Evolutionary conservation across 2,888 invertebrate genomes (phyloP).

Genomic region (Mimas tiliae): DNA sequence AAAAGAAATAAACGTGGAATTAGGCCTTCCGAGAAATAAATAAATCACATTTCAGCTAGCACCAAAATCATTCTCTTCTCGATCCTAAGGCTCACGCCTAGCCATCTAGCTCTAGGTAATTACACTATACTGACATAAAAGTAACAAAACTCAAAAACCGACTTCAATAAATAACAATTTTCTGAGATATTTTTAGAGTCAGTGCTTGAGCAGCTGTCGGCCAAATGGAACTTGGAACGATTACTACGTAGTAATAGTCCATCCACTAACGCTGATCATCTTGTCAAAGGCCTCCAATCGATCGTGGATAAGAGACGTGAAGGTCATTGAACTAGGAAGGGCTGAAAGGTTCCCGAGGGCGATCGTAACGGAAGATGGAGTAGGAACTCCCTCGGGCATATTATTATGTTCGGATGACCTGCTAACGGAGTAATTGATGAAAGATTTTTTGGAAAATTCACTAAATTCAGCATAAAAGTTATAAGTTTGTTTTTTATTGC

Average conservation of each 20-base stretch:
- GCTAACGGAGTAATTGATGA: constrained; percentile 3
- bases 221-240: no score
- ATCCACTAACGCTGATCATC: background rate
- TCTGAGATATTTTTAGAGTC: no score
- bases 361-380: background rate
- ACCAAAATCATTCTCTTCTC: no score
- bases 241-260: no score
- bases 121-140: no score
- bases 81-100: no score
- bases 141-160: no score
- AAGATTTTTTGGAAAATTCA: background rate
- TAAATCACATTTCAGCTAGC: no score
- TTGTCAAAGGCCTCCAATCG: background rate
- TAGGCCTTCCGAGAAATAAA: background rate
- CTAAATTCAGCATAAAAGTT: background rate
- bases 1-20: background rate
- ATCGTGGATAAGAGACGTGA: background rate
- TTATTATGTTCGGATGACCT: constrained; percentile 4
- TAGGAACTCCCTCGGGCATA: background rate
- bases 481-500: background rate
- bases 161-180: no score
- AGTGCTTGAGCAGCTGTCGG: no score
- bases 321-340: constrained; percentile 7
- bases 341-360: background rate
- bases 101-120: no score